These are phyloP conservation scores for Drosophila imparisetae DNA, from an alignment of 2,888 invertebrate genomes.

Conservation along the genomic window DNA sequence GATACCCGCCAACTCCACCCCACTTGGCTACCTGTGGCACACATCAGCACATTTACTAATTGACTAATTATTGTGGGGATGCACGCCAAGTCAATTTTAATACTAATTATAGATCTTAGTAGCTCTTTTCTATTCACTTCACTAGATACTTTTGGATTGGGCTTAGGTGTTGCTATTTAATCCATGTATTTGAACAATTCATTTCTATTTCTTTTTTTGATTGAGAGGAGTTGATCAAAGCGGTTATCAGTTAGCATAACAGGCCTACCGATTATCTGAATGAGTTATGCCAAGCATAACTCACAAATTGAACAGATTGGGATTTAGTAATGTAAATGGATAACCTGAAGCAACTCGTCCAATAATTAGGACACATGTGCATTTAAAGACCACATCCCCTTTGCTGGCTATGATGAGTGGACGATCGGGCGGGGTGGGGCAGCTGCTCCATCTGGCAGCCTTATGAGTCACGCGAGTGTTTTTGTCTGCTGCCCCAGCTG, in stretches of 20 bases:
- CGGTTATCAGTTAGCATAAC: background rate
- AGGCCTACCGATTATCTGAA: background rate
- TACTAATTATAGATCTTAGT: slow-evolving; percentile 15
- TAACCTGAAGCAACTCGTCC: slow-evolving; percentile 26
- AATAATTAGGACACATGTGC: slow-evolving; percentile 21
- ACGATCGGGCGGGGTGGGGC: slow-evolving; percentile 16
- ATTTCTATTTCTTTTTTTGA: no score
- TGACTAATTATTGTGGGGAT: slow-evolving; percentile 33
- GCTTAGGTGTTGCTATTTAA: background rate
- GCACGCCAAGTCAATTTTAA: slow-evolving; percentile 21
- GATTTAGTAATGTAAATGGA: slow-evolving; percentile 23
- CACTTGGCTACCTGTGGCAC: slow-evolving; percentile 19
- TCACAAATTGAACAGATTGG: slow-evolving; percentile 26
- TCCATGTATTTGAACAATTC: background rate
- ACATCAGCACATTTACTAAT: slow-evolving; percentile 22
- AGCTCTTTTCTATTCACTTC: background rate
- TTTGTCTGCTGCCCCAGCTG: slow-evolving; percentile 11
- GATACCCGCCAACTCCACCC: background rate
- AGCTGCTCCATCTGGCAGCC: slow-evolving; percentile 57
- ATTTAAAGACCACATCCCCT: background rate
- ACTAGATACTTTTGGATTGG: background rate
- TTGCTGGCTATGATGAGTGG: slow-evolving; percentile 13
- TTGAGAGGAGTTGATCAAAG: no score
- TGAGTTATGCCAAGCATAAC: background rate
- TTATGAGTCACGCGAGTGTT: slow-evolving; percentile 59